These are phyloP conservation scores for Corythornis cristatus DNA, from an alignment of 2,113 vertebrate species.

Conservation along the genomic window DNA sequence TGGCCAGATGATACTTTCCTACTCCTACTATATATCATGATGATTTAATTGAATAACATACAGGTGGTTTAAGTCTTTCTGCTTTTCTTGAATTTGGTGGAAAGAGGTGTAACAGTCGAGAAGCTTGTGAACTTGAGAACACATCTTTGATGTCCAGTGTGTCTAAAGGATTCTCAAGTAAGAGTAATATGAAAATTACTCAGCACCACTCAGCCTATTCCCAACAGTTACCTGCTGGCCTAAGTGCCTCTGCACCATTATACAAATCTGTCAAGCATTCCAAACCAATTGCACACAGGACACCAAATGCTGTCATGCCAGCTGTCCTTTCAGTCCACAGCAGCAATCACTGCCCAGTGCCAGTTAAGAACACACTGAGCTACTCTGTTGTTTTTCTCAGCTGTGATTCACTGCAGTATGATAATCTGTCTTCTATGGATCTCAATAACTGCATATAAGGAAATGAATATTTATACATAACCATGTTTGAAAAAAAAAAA, in stretches of 20 bases:
- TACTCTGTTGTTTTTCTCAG: neutral
- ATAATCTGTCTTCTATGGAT: neutral
- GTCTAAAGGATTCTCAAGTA: conserved; percentile 60
- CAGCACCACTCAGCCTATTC: conserved; percentile 69
- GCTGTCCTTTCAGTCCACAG: conserved; percentile 54
- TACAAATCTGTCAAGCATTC: conserved; percentile 72
- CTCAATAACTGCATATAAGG: neutral
- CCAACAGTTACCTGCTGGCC: conserved; percentile 62
- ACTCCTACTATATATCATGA: neutral
- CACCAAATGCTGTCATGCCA: conserved; percentile 67
- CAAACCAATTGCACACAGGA: conserved; percentile 73
- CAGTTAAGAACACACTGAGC: conserved; percentile 29
- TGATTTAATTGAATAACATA: conserved; percentile 35
- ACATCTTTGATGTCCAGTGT: conserved; percentile 55
- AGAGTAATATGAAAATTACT: conserved; percentile 63
- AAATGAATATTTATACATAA: neutral
- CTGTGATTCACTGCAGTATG: neutral
- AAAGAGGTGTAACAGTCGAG: neutral
- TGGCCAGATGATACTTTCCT: neutral
- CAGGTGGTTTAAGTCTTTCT: neutral
- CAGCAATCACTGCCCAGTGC: conserved; percentile 24
- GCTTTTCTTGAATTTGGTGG: conserved; percentile 17
- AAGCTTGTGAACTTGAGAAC: conserved; percentile 28
- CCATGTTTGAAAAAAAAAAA: neutral
- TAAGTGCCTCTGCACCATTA: conserved; percentile 57